These are phyloP conservation scores for Phaethornis superciliosus DNA, from an alignment of 2,113 vertebrate species.

Conservation along the genomic window DNA sequence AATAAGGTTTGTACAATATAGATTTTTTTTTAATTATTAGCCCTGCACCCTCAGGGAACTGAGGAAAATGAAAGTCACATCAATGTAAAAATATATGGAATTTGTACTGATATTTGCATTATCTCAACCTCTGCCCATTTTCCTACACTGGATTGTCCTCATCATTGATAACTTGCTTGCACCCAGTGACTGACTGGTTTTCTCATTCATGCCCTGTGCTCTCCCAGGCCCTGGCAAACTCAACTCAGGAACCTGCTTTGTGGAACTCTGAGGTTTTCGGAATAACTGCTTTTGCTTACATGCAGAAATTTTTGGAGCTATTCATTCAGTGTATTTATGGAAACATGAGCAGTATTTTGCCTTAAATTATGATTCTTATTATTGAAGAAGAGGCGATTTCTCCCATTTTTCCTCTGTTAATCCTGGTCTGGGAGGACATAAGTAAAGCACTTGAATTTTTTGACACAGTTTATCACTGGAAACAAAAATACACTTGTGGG, in stretches of 20 bases:
- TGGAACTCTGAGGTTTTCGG: background rate
- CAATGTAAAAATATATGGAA: background rate
- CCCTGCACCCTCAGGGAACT: background rate
- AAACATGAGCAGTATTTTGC: background rate
- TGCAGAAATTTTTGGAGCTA: background rate
- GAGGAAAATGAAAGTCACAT: background rate
- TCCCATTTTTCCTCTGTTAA: background rate
- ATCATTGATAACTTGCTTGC: background rate
- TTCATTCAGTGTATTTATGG: background rate
- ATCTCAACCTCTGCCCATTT: background rate
- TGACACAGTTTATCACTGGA: background rate
- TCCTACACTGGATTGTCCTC: background rate
- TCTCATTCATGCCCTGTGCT: background rate
- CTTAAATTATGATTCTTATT: background rate
- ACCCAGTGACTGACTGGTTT: background rate
- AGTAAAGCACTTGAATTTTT: background rate
- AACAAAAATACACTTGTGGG: background rate
- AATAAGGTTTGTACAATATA: background rate
- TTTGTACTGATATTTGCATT: background rate
- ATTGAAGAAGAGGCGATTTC: background rate
- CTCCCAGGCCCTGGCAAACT: background rate
- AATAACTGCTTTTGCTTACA: background rate
- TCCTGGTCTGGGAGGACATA: background rate
- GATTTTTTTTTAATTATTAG: slow-evolving; percentile 33
- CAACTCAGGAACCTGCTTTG: background rate